A percentile compares a stretch with the other conserved stretches of the same genome.
These are phyloP conservation scores for Mus caroli DNA, from an alignment of 2,797 vertebrate genomes.

Conservation along the genomic window DNA sequence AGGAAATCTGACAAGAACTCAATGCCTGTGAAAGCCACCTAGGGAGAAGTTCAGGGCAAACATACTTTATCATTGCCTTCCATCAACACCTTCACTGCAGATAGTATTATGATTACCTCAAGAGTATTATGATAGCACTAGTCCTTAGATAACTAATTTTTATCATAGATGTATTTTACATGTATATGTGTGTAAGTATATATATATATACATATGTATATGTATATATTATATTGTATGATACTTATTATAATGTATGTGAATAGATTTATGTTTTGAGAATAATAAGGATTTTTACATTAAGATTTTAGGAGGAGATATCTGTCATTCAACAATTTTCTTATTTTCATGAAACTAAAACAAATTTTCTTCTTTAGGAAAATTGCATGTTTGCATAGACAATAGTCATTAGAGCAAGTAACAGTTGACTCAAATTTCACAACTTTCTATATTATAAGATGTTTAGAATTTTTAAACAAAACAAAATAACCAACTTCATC, in stretches of 20 bases:
- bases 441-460: not conserved
- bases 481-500: not conserved
- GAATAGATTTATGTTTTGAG: not conserved
- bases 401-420: not conserved
- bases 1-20: conserved; percentile 41
- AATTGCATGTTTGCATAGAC: not conserved
- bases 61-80: not conserved
- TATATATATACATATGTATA: too few species aligned
- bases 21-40: not conserved
- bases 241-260: not conserved
- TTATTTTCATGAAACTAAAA: not conserved
- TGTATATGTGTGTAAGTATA: too few species aligned
- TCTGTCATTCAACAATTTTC: not conserved
- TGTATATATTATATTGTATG: not conserved
- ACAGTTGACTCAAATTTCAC: not conserved
- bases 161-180: not conserved
- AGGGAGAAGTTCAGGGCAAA: not conserved
- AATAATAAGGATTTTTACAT: not conserved
- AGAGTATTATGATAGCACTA: not conserved
- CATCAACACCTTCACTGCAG: not conserved
- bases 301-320: not conserved
- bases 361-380: not conserved
- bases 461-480: conserved; percentile 3
- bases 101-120: not conserved
- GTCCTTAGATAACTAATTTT: not conserved